Base-by-base conservation (phyloP, 2,888 invertebrate genomes). In the Acanthopleura granulata region DNA sequence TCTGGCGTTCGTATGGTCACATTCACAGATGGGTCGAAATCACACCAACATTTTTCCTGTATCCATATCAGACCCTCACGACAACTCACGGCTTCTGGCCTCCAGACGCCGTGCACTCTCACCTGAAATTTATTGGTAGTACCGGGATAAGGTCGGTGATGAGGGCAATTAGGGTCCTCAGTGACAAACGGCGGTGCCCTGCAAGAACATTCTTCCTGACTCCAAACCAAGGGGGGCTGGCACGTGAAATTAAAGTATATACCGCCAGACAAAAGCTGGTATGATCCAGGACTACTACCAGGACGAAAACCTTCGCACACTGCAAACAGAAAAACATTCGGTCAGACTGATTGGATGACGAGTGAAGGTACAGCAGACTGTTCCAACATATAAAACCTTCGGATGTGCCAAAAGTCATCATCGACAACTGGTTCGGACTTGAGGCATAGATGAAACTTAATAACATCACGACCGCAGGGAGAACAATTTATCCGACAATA, bases 121-220 rank as follows among this genome's bases (percentile, higher is more conserved):
- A 22, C 57, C 57, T 57, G 57, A 12, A n/a, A 57, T 12, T 22
- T 18, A 22, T 3, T 57, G 1, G 22, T 1, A 57, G 3, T 22
- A 12, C 22, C 22, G 18, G 57, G 57, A 57, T 57, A 18, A n/a
- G 57, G 57, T 57, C 57, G 18, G 57, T 57, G 57, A 12, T 57
- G 18, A n/a, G 57, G 57, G 22, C 57, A 57, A 12, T 57, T 57
- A 57, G 57, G 57, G 22, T 57, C 57, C 22, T n/a, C 18, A 18
- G 12, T 22, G 1, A n/a, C 57, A 22, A 57, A 3, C 18, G 57
- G 57, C 57, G 1, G 1, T 57, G n/a, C 57, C 22, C 12, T 3
- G 22, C 57, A 57, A 57, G 57, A 57, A 57, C 57, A 57, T 57
- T 57, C 6, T 57, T n/a, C 57, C 57, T 57, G 57, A 57, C 22